Evolutionary conservation across 2,113 vertebrate genomes (phyloP), one percentile per base, ranked within the genome.

Genomic region (Arvicanthis niloticus): DNA sequence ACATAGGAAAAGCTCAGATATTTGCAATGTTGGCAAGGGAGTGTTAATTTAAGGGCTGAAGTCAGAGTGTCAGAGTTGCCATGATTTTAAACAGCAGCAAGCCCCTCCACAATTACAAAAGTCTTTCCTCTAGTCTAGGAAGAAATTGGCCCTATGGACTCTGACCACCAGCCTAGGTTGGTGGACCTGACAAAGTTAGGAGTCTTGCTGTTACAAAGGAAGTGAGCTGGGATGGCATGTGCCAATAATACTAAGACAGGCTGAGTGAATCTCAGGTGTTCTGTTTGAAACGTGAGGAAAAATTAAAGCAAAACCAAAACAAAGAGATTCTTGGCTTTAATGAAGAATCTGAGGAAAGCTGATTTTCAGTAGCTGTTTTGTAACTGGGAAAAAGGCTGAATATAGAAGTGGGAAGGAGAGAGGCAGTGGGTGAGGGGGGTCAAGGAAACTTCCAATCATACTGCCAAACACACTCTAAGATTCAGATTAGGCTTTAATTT

Each of bases 291-390:
- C 45, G 29, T 72, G 24, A 94, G 91, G 70, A 60, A 92, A 89
- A 88, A 81, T 11, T 88, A 94, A 97, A 91, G 76, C 45, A 94
- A 97, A 91, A 70, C 45, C 72, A 81, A 87, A 91, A 13, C 48
- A 65, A 93, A 97, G 5, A 40, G 60, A 92, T 68, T 45, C 45
- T 4, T 62, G 42, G 37, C 75, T 91, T 26, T 91, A 40, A 75
- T 56, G 37, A 40, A 91, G 40, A 77, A 56, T 68, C 22, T 0
- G 4, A 87, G 62, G 29, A 78, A 82, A 88, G 34, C 88, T 95
- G 67, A 29, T 91, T 88, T 92, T 78, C 26, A 90, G 13, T 76
- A 90, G 56, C 60, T 0, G 58, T 88, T 94, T 77, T 93, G 73
- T 58, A 92, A 70, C 26, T 31, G 21, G 76, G 37, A 48, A 84